phyloP scores from a whole-genome alignment of 2,797 vertebrate species.

The Karalla daura region DNA sequence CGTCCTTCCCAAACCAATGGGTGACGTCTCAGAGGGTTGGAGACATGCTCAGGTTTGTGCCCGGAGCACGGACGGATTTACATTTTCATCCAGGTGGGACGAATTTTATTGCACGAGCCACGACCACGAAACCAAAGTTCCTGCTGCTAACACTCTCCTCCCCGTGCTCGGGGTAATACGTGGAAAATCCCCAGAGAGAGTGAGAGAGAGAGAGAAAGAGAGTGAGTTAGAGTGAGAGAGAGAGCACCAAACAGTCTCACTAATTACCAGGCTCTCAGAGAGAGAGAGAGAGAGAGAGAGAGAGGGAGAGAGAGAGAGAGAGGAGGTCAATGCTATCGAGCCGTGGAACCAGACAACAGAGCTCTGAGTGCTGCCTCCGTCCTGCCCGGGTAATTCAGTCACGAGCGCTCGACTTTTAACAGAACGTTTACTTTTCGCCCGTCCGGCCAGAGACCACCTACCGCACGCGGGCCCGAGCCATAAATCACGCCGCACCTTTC shows the following conservation, averaged over 20 bases:
- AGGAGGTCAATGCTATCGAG: slow-evolving; percentile 63
- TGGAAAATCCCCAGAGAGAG: slow-evolving; percentile 54
- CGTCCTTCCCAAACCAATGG: no score
- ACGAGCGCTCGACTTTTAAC: background rate
- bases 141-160: slow-evolving; percentile 31
- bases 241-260: slow-evolving; percentile 50
- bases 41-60: slow-evolving; percentile 6
- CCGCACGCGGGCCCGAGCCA: background rate
- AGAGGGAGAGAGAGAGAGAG: slow-evolving; percentile 35
- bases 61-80: slow-evolving; percentile 25
- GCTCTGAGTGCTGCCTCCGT: background rate
- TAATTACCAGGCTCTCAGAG: slow-evolving; percentile 69
- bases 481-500: slow-evolving; percentile 20
- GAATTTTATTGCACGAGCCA: slow-evolving; percentile 8
- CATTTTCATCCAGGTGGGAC: slow-evolving; percentile 40
- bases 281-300: no score
- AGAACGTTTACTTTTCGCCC: slow-evolving; percentile 34
- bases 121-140: slow-evolving; percentile 37
- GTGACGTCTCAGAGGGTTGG: no score
- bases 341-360: slow-evolving; percentile 23
- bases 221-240: slow-evolving; percentile 41
- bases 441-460: slow-evolving; percentile 5
- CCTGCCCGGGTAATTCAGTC: slow-evolving; percentile 10
- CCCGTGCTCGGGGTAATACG: slow-evolving; percentile 30
- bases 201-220: slow-evolving; percentile 45